These are phyloP conservation scores for Sinocyclocheilus maitianheensis DNA, from an alignment of 2,113 vertebrate species.

Conservation along the genomic window DNA sequence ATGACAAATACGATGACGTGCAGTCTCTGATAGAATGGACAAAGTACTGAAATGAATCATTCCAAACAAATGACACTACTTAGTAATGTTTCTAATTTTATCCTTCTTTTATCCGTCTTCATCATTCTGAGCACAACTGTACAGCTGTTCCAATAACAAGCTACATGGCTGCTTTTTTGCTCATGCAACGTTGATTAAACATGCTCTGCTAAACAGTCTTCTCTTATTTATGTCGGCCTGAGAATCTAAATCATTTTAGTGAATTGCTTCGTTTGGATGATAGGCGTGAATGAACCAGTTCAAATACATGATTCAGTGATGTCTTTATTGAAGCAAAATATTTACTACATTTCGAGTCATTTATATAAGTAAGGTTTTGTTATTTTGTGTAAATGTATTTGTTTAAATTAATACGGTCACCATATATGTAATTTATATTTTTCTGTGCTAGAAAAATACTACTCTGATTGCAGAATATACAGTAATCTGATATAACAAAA, in stretches of 20 bases:
- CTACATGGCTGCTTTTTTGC: not conserved
- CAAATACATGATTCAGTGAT: not conserved
- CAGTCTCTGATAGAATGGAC: not conserved
- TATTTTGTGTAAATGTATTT: not conserved
- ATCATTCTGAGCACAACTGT: not conserved
- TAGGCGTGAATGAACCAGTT: not conserved
- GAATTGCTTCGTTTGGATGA: not conserved
- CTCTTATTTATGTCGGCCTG: not conserved
- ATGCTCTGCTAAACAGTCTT: not conserved
- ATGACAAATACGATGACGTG: not conserved
- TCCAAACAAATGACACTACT: not conserved
- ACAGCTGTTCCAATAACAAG: not conserved
- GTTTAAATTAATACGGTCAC: not conserved
- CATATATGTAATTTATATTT: not conserved
- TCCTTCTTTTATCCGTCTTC: too few relatives aligned
- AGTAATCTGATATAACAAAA: too few relatives aligned
- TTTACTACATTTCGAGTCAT: too few relatives aligned
- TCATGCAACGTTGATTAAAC: not conserved
- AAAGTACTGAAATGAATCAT: constrained; percentile 5
- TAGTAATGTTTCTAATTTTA: not conserved
- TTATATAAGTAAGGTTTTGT: not conserved
- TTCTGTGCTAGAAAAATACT: not conserved
- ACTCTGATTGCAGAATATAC: too few relatives aligned
- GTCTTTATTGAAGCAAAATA: too few relatives aligned
- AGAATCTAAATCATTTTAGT: not conserved